Evolutionary conservation across 2,888 invertebrate species (phyloP).

Genomic region (Lochmaea capreae): DNA sequence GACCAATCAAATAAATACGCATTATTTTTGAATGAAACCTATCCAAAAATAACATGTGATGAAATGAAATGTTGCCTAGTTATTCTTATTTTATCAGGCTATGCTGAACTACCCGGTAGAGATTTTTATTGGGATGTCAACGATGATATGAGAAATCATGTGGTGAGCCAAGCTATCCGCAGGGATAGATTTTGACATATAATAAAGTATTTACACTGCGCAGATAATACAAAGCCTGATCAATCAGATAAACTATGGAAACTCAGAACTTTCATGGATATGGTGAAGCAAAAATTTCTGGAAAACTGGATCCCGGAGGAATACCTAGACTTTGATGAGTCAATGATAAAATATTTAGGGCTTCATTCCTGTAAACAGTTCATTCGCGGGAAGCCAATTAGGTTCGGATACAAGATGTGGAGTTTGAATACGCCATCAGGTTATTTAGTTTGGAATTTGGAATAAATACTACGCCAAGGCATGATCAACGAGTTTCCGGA

Average conservation of each 20-base stretch:
- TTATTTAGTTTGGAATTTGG: conserved; percentile 48
- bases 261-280: conserved; percentile 43
- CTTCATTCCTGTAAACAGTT: conserved; percentile 54
- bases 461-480: conserved; percentile 35
- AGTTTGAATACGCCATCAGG: conserved; percentile 50
- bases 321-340: conserved; percentile 43
- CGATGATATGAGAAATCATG: conserved; percentile 29
- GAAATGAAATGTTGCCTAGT: conserved; percentile 45
- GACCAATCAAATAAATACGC: conserved; percentile 37
- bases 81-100: conserved; percentile 48
- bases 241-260: conserved; percentile 40
- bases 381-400: conserved; percentile 55
- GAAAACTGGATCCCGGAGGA: conserved; percentile 43
- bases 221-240: conserved; percentile 37
- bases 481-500: conserved; percentile 37
- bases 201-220: conserved; percentile 37
- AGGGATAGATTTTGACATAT: conserved; percentile 38
- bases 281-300: conserved; percentile 36
- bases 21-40: conserved; percentile 31
- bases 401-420: conserved; percentile 57
- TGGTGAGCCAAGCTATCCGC: conserved; percentile 36
- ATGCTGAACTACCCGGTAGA: conserved; percentile 42
- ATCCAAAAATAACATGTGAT: conserved; percentile 35
- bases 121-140: conserved; percentile 24
- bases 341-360: conserved; percentile 50